Conservation (phyloP, 2,113 vertebrate genomes). For the Brachirus orientalis region DNA sequence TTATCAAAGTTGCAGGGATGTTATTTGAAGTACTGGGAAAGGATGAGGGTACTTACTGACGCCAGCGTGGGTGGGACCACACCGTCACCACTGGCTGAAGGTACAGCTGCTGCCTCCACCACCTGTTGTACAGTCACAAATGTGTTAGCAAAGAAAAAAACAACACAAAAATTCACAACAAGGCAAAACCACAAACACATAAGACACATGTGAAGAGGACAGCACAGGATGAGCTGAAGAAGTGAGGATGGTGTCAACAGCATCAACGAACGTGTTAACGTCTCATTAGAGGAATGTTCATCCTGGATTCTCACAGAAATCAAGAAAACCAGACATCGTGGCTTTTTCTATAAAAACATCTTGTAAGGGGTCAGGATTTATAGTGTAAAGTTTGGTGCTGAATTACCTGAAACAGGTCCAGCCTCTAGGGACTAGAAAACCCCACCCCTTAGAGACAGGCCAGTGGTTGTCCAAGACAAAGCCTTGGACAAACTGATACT, state of each 20-base stretch:
- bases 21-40: not conserved
- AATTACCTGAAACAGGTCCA: not conserved
- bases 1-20: accelerated
- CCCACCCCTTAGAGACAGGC: not conserved
- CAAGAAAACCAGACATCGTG: too few relatives aligned
- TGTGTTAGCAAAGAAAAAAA: not conserved
- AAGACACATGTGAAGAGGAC: not conserved
- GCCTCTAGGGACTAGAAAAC: not conserved
- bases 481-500: too few relatives aligned
- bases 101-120: constrained; percentile 60
- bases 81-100: constrained; percentile 41
- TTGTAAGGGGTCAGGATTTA: too few relatives aligned
- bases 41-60: constrained; percentile 64
- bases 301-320: constrained; percentile 55
- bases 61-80: constrained; percentile 75
- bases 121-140: constrained; percentile 50
- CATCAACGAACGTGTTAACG: not conserved
- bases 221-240: constrained; percentile 19
- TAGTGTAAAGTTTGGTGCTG: not conserved
- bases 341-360: not conserved
- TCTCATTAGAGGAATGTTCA: too few relatives aligned
- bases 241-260: constrained; percentile 32
- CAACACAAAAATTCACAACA: not conserved
- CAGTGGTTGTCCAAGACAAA: too few relatives aligned
- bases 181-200: constrained; percentile 2